Evolutionary conservation across 2,797 vertebrate species (phyloP).

Genomic region (Pseudomugil tenellus): DNA sequence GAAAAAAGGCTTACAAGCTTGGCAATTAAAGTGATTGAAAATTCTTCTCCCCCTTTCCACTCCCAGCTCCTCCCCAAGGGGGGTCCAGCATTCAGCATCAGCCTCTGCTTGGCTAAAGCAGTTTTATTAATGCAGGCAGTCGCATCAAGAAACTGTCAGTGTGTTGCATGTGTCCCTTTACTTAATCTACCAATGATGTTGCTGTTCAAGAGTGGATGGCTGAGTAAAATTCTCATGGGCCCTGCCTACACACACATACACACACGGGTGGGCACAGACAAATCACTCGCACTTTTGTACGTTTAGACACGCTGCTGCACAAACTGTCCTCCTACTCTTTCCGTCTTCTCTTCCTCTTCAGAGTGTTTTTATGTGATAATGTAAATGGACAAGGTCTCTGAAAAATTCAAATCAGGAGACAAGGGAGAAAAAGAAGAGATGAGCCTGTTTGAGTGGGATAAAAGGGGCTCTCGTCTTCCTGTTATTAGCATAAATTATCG

Average conservation of each 20-base stretch:
- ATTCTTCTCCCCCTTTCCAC: slow-evolving; percentile 24
- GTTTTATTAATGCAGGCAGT: slow-evolving; percentile 28
- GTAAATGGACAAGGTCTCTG: slow-evolving; percentile 38
- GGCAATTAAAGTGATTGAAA: slow-evolving; percentile 57
- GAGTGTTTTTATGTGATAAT: slow-evolving; percentile 32
- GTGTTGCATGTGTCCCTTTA: slow-evolving; percentile 28
- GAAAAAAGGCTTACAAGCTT: slow-evolving; percentile 43
- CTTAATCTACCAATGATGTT: slow-evolving; percentile 56
- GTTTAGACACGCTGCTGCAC: slow-evolving; percentile 6
- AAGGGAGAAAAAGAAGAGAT: slow-evolving; percentile 5
- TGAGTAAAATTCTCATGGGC: slow-evolving; percentile 31
- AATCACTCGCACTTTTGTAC: slow-evolving; percentile 11
- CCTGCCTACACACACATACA: slow-evolving; percentile 22
- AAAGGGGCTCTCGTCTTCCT: background rate
- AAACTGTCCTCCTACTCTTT: slow-evolving; percentile 23
- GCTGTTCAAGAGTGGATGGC: slow-evolving; percentile 37
- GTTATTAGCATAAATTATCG: slow-evolving; percentile 48
- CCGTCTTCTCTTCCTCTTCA: slow-evolving; percentile 34
- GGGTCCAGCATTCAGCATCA: slow-evolving; percentile 39
- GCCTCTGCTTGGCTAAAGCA: slow-evolving; percentile 37
- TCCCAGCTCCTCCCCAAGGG: slow-evolving; percentile 4
- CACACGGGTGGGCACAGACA: slow-evolving; percentile 2
- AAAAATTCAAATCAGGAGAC: slow-evolving; percentile 35
- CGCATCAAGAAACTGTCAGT: slow-evolving; percentile 37
- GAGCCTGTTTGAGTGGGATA: background rate